phyloP scores from a whole-genome alignment of 2,113 vertebrate genomes.

The Coreoperca whiteheadi region DNA sequence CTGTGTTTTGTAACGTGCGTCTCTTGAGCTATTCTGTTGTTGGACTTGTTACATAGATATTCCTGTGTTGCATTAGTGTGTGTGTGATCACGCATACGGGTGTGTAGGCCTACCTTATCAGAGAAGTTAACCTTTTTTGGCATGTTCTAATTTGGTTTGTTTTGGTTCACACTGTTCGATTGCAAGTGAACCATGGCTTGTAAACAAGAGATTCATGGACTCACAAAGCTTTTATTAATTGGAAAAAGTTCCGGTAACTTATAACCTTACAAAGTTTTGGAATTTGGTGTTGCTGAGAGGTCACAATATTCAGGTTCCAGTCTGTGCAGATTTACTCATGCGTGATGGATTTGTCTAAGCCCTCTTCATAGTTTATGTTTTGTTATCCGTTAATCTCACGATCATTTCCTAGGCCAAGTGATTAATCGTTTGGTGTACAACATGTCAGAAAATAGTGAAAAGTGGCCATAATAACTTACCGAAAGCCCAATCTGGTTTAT shows the following conservation, averaged over 20 bases:
- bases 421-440: background rate
- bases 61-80: background rate
- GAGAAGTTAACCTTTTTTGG: background rate
- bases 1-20: background rate
- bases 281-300: background rate
- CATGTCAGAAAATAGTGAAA: too few species aligned
- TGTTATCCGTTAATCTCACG: background rate
- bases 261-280: background rate
- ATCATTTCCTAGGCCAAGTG: background rate
- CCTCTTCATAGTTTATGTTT: background rate
- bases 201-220: background rate
- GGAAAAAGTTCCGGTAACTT: background rate
- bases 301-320: background rate
- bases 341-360: background rate
- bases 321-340: background rate
- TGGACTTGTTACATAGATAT: background rate
- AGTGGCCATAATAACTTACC: too few species aligned
- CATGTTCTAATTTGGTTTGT: slow-evolving; percentile 12
- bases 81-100: background rate
- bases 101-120: background rate
- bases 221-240: background rate
- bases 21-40: background rate
- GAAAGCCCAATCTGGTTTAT: background rate
- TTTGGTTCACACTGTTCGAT: background rate
- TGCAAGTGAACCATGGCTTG: background rate